Evolutionary conservation across 37 sponge, comb jelly and placozoan species (phyloP), one percentile per base, ranked within the genome.

Genomic region (Chondrosia reniformis): DNA sequence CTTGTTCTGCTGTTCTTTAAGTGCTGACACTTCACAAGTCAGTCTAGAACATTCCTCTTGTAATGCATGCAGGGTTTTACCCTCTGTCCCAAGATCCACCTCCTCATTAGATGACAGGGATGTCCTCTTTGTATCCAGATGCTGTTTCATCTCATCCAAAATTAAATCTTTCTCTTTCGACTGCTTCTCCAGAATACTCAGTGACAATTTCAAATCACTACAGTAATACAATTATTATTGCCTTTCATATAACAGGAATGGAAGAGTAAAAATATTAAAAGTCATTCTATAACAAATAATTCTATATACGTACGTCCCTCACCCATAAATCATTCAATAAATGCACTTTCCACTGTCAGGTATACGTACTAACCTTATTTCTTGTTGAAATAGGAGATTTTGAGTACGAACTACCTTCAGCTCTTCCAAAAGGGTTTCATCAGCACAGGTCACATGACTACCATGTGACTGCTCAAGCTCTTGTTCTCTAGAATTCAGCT

Each of bases 131-230:
- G 58, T 28, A 3, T 69, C 72, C 72, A 69, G 10, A 19, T 40
- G 41, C 8, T 40, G 22, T 39, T 24, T 69, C 44, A 69, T 40
- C 44, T 69, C 72, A 21, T 69, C 43, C 13, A 69, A 40, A 24
- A 69, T 22, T 9, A 24, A n/a, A 6, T 69, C 41, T 39, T 69
- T 69, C 43, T 69, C 72, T 24, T 24, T 6, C 24, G 22, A 1
- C n/a, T 34, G n/a, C 43, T 69, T 41, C 39, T 69, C 41, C 25
- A 38, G 1, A 41, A 69, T 3, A 8, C 44, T 25, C 4, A 69
- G 1, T 1, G 72, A 69, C 43, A 69, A 44, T 44, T 69, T 69
- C 43, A 69, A 38, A 13, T 69, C 72, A 69, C 72, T 69, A 7
- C n/a, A 69, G 17, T 6, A 15, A 32, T 22, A 34, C n/a, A n/a